Conservation (phyloP, 2,113 vertebrate species). For the Lophius piscatorius region DNA sequence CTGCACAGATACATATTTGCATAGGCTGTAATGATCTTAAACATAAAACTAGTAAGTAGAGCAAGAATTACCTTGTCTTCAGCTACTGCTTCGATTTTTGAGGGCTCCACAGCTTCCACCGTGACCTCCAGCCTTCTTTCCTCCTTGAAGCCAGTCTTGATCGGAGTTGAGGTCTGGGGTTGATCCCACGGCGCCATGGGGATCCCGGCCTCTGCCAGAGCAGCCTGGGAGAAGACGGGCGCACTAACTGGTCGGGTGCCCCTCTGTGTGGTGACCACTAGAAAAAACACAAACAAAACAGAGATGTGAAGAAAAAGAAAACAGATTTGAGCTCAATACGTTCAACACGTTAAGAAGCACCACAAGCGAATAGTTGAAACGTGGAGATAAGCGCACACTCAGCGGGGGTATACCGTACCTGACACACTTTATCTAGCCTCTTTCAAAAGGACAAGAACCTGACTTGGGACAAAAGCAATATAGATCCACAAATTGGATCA, state of each 20-base stretch:
- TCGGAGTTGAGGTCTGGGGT: constrained; percentile 74
- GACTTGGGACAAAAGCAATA: constrained; percentile 19
- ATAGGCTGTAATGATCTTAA: background rate
- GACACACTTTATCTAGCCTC: background rate
- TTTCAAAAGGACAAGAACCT: constrained; percentile 4
- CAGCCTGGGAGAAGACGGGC: constrained; percentile 87
- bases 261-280: constrained; percentile 80
- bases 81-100: constrained; percentile 70
- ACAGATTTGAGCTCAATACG: background rate
- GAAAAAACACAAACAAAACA: constrained; percentile 58
- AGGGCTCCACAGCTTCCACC: constrained; percentile 75
- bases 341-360: no score
- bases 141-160: constrained; percentile 71
- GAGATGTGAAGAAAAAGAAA: constrained; percentile 1
- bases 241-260: constrained; percentile 89
- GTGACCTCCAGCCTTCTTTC: constrained; percentile 78
- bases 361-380: background rate
- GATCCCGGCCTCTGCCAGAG: constrained; percentile 75
- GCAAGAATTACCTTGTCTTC: constrained; percentile 78
- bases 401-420: constrained; percentile 62
- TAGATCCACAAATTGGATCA: constrained; percentile 25
- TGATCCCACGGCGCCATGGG: constrained; percentile 68
- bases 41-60: background rate
- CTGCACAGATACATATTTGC: background rate
- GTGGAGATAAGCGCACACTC: background rate